Evolutionary conservation across 2,797 vertebrate genomes (phyloP).

Genomic region (Synanceia verrucosa): DNA sequence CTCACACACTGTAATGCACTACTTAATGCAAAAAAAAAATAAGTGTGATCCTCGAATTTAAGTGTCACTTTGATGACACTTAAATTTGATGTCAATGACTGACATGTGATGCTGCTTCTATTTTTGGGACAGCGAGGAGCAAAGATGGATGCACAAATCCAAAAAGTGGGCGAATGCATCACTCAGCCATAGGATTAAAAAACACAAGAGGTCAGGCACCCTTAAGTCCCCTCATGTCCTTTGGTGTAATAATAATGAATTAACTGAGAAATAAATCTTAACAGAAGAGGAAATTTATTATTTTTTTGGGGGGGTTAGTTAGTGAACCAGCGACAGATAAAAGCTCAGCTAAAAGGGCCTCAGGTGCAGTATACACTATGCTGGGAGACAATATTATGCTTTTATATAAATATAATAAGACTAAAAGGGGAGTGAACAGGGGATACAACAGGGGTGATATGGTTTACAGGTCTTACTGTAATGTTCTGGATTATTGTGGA

Average conservation of each 20-base stretch:
- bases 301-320: constrained; percentile 5
- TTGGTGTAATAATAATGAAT: constrained; percentile 20
- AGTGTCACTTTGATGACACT: not conserved
- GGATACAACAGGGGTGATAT: not conserved
- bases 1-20: not conserved
- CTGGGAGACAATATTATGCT: not conserved
- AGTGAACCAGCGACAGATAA: constrained; percentile 10
- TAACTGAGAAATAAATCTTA: not conserved
- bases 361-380: not conserved
- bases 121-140: not conserved
- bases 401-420: not conserved
- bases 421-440: not conserved
- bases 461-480: not conserved
- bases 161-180: not conserved
- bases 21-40: not conserved
- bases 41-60: not conserved
- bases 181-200: not conserved
- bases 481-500: not conserved
- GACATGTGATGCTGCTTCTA: not conserved
- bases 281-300: not conserved
- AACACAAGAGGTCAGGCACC: constrained; percentile 2
- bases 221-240: not conserved
- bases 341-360: constrained; percentile 11
- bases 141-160: not conserved
- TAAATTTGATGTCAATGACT: not conserved